Percentiles rank a stretch among this genome's conserved stretches.
These are phyloP conservation scores for Todiramphus saurophagus DNA, from an alignment of 2,113 vertebrate species.

Conservation along the genomic window DNA sequence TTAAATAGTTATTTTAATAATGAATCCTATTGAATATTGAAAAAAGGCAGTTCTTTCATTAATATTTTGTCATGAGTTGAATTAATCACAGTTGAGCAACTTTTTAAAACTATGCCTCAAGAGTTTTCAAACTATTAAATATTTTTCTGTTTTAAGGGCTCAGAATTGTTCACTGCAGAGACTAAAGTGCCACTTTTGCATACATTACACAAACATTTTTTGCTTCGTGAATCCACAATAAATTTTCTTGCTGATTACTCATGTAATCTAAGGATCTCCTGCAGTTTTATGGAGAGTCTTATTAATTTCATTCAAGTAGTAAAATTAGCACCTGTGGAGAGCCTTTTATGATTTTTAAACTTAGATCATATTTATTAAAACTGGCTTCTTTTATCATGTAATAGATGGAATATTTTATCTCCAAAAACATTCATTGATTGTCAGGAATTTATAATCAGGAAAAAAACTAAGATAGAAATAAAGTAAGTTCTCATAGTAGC, in stretches of 20 bases:
- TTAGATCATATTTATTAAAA: conserved; percentile 71
- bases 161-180: conserved; percentile 80
- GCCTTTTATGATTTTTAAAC: conserved; percentile 73
- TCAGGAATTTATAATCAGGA: background rate
- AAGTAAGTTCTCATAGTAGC: background rate
- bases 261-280: conserved; percentile 79
- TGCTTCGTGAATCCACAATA: conserved; percentile 79
- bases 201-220: conserved; percentile 83
- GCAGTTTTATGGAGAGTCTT: conserved; percentile 82
- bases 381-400: conserved; percentile 54
- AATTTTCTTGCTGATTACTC: conserved; percentile 83
- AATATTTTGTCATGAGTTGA: conserved; percentile 51
- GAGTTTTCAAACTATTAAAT: conserved; percentile 81
- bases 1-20: conserved; percentile 47
- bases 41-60: background rate
- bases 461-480: background rate
- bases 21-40: background rate
- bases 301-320: conserved; percentile 84
- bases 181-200: conserved; percentile 85
- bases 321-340: conserved; percentile 85
- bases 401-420: conserved; percentile 43
- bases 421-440: background rate
- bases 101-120: conserved; percentile 76
- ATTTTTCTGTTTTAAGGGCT: conserved; percentile 80
- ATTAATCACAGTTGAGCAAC: conserved; percentile 77